phyloP scores from a whole-genome alignment of 2,113 vertebrate genomes.

The Cyprinodon brontotheroides region DNA sequence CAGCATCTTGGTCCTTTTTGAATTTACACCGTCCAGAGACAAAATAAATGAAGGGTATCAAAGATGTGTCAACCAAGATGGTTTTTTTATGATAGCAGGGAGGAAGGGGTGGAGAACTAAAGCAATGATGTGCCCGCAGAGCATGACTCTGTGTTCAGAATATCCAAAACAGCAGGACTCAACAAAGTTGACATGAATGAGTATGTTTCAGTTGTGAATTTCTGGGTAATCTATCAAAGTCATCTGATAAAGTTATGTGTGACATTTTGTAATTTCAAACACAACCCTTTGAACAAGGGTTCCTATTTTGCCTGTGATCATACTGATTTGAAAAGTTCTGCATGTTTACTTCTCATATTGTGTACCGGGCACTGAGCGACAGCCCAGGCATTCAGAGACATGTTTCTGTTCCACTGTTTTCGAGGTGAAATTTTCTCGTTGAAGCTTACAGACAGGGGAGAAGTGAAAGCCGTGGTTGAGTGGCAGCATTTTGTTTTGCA shows the following conservation, averaged over 20 bases:
- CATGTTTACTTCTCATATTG: constrained; percentile 40
- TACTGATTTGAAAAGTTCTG: constrained; percentile 32
- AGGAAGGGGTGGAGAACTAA: constrained; percentile 41
- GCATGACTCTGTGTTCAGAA: constrained; percentile 30
- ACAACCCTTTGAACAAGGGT: constrained; percentile 8
- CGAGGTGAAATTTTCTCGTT: constrained; percentile 57
- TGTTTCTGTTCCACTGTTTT: constrained; percentile 56
- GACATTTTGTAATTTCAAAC: constrained; percentile 52
- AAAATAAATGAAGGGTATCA: constrained; percentile 73
- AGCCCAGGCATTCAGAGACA: constrained; percentile 35
- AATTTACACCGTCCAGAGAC: constrained; percentile 64
- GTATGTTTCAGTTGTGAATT: constrained; percentile 23
- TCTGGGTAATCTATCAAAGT: constrained; percentile 26
- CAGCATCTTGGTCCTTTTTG: constrained; percentile 64
- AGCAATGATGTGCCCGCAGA: constrained; percentile 37
- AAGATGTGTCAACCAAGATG: constrained; percentile 68
- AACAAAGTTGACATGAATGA: constrained; percentile 44
- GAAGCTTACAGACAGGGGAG: constrained; percentile 61
- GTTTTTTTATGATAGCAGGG: constrained; percentile 51
- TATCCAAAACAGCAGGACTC: constrained; percentile 28
- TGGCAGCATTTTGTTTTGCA: constrained; percentile 82
- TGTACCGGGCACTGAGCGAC: constrained; percentile 56
- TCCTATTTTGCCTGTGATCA: constrained; percentile 46
- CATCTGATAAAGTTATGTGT: constrained; percentile 20
- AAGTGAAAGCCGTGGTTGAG: constrained; percentile 69